phyloP scores from a whole-genome alignment of 2,113 vertebrate species.

The Rhinolophus ferrumequinum region DNA sequence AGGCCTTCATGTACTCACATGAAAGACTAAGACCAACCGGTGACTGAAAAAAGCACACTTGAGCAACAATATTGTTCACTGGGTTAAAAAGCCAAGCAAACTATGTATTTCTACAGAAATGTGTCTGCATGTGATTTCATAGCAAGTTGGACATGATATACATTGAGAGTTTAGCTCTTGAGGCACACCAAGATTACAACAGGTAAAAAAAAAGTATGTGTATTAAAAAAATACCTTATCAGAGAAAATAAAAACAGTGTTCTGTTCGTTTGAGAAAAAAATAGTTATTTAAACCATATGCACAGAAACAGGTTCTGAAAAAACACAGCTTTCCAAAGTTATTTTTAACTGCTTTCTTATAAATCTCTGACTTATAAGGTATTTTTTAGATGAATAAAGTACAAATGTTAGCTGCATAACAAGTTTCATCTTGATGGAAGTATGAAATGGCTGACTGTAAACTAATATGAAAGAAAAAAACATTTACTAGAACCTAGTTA shows the following conservation, averaged over 20 bases:
- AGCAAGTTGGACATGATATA: not conserved
- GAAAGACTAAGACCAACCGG: not conserved
- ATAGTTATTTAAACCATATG: not conserved
- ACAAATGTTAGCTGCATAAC: not conserved
- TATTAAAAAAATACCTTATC: not conserved
- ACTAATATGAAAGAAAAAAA: not conserved
- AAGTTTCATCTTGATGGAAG: conserved; percentile 53
- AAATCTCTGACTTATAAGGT: conserved; percentile 27
- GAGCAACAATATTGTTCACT: not conserved
- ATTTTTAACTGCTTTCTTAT: conserved; percentile 46
- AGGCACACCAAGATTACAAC: not conserved
- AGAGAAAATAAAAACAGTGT: not conserved
- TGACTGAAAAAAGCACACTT: not conserved
- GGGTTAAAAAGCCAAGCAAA: not conserved
- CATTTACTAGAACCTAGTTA: not conserved
- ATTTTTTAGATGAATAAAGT: not conserved
- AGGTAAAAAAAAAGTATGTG: not conserved
- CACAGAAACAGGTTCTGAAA: conserved; percentile 31
- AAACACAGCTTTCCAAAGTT: not conserved
- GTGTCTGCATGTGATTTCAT: not conserved
- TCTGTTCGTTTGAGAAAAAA: conserved; percentile 20
- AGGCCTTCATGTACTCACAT: not conserved
- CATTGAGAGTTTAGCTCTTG: not conserved
- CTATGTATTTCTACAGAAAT: not conserved
- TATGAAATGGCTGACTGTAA: conserved; percentile 14